phyloP scores from a whole-genome alignment of 2,113 vertebrate species.

The Speoplatyrhinus poulsoni region DNA sequence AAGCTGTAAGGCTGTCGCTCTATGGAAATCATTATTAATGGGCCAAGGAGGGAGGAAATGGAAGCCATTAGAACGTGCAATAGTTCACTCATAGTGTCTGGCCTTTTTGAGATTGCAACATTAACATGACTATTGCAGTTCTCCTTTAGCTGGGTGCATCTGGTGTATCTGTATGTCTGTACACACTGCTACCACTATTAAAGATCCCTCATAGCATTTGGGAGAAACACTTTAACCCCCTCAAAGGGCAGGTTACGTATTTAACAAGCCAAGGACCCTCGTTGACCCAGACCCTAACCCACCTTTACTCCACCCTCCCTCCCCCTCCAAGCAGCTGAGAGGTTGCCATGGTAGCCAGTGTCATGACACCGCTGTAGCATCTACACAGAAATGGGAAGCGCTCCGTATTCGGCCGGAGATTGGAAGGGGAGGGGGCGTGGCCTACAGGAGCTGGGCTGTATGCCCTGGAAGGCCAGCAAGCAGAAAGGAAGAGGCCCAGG shows the following conservation, averaged over 20 bases:
- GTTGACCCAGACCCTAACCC: too few species aligned
- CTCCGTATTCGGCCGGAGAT: constrained; percentile 74
- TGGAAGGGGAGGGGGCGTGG: constrained; percentile 75
- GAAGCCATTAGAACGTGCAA: constrained; percentile 18
- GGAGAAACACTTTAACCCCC: too few species aligned
- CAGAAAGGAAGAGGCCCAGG: constrained; percentile 67
- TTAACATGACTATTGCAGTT: too few species aligned
- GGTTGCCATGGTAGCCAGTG: constrained; percentile 44
- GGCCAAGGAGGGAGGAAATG: constrained; percentile 58
- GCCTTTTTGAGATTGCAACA: too few species aligned
- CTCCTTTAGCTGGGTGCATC: background rate
- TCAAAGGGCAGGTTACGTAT: too few species aligned
- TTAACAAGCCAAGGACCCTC: too few species aligned
- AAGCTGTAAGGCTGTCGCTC: constrained; percentile 29
- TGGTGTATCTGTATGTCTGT: background rate
- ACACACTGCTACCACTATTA: too few species aligned
- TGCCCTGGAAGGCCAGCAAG: constrained; percentile 82
- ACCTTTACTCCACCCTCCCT: too few species aligned
- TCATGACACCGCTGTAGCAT: constrained; percentile 64
- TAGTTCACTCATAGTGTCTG: background rate
- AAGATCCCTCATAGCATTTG: too few species aligned
- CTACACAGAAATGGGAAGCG: constrained; percentile 74
- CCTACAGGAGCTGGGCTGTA: constrained; percentile 78
- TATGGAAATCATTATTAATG: constrained; percentile 33
- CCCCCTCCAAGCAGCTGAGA: constrained; percentile 28